A percentile compares a stretch with the other conserved stretches of the same genome.
These are phyloP conservation scores for Neria commutata DNA, from an alignment of 2,888 invertebrate species.

Conservation along the genomic window DNA sequence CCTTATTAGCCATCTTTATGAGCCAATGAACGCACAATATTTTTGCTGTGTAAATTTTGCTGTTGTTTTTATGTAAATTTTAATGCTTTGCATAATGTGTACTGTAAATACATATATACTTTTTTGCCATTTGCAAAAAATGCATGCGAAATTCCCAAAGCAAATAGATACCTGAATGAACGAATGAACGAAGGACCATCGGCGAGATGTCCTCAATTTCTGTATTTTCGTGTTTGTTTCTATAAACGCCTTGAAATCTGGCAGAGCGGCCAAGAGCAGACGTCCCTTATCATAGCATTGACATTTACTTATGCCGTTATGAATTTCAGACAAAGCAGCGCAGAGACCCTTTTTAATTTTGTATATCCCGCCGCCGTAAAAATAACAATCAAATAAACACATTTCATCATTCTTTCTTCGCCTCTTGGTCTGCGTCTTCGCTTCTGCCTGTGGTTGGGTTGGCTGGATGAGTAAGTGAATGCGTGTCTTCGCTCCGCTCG, in stretches of 20 bases:
- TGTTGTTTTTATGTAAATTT: not conserved
- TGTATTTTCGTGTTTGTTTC: not conserved
- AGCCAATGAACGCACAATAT: too few species aligned
- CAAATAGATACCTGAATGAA: too few species aligned
- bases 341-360: conserved; percentile 53
- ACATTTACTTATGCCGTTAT: conserved; percentile 49
- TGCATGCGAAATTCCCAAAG: too few species aligned
- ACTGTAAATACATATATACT: not conserved
- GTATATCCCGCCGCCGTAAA: conserved; percentile 38
- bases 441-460: conserved; percentile 31
- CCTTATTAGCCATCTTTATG: too few species aligned
- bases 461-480: too few species aligned
- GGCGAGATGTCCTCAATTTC: too few species aligned
- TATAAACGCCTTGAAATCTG: conserved; percentile 49
- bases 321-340: conserved; percentile 12
- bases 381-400: conserved; percentile 47
- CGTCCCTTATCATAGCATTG: conserved; percentile 47
- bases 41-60: too few species aligned
- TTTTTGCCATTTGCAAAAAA: too few species aligned
- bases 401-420: not conserved
- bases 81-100: too few species aligned
- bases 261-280: conserved; percentile 52
- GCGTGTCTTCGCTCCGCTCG: conserved; percentile 4
- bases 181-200: too few species aligned
- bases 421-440: conserved; percentile 4